Evolutionary conservation across 2,113 vertebrate species (phyloP), one percentile per base, ranked within the genome.

Genomic region (Colinus virginianus): DNA sequence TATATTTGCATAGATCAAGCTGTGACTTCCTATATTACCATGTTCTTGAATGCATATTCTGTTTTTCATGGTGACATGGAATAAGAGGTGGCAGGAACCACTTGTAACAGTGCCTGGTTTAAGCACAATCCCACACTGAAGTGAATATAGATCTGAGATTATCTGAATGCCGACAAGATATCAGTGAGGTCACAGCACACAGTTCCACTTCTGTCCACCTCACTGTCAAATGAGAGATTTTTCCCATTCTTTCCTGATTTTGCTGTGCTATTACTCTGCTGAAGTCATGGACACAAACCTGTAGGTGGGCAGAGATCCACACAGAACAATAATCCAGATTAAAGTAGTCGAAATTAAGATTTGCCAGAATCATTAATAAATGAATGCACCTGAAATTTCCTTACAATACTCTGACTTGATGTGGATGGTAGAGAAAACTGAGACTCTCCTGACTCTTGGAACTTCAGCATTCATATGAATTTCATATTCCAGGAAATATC

Each of bases 401-500:
- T 38, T 25, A 56, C 38, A 70, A 12, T n/a, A 83, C 32, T 59
- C 38, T 40, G 4, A 62, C 89, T 69, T 77, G 68, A 91, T 77
- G 71, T 28, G 82, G 53, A 59, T 25, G 8, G 42, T 25, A 82
- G 63, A 70, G 51, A 92, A 92, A 94, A 82, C 42, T 9, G 30
- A 74, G 59, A 16, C 63, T 90, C 23, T 72, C 13, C 13, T 85
- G 75, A 77, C 63, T 93, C 88, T 20, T 89, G 55, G 63, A 94
- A 77, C 84, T 87, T 55, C 46, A 84, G 19, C 32, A 43, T 93
- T 79, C 94, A 74, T 82, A 89, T 75, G 62, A 72, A 84, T 84
- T 82, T 95, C 80, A 89, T 89, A 84, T 96, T 94, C 89, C 84
- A 79, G 84, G 94, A 95, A 94, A 80, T 70, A 88, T n/a, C 84